Evolutionary conservation across 2,797 vertebrate genomes (phyloP), one percentile per base, ranked within the genome.

Genomic region (Tragopan temminckii): DNA sequence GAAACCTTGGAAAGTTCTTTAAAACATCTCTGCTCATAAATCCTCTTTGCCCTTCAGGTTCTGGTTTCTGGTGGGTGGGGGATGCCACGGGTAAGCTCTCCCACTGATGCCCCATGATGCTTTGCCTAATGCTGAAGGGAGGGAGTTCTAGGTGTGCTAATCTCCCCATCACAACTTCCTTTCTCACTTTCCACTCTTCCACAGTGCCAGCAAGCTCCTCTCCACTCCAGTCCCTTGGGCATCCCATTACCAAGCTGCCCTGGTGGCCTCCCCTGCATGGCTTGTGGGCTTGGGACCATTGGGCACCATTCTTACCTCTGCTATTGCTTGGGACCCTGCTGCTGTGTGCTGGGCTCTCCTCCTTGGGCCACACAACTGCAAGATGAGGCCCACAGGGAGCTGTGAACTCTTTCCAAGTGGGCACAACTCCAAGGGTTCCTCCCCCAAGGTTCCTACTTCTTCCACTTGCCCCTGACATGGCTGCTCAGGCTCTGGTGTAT

Each of bases 11-110:
- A 92, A 96, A 92, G 91, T 89, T 95, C 87, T 88, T 89, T 61
- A 92, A 90, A 94, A 94, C 4, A 14, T 88, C 77, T 95, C 90
- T 81, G 89, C 90, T 93, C 80, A 89, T 45, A 92, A 94, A 92
- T 86, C 77, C 82, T 95, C 87, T 94, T 96, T 97, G 93, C 95
- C 95, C 91, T 95, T 96, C 92, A 96, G 95, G 86, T 95, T 94
- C 94, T 95, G 96, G 94, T 95, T 95, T 96, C 87, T 95, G 85
- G 69, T 1, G 82, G 72, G 87, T 57, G 40, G 84, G 68, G 83
- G 89, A 53, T 74, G 85, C 42, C 45, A 27, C 0, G 87, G 81
- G 87, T 89, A 35, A 85, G 80, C 40, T 36, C 19, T 91, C 70
- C 63, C 0, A 61, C 85, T 24, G 82, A 53, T 48, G 59, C 82